Conservation (phyloP, 92 coral and sea anemone species). For the Parazoanthus darwini region DNA sequence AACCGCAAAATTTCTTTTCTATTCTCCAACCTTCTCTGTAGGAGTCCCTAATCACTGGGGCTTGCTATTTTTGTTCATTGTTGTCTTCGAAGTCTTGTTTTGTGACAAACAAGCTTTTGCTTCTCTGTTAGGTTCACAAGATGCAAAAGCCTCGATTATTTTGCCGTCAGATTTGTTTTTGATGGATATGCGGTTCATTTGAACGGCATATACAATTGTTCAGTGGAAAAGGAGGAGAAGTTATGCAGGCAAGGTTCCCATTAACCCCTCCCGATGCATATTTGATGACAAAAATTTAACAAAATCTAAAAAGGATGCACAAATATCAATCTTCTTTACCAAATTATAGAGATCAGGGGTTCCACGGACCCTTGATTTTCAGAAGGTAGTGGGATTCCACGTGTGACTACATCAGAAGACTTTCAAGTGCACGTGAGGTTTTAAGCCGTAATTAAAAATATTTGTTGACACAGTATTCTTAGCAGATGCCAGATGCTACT, state of each 20-base stretch:
- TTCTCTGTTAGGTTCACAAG: neutral
- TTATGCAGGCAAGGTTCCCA: too few relatives aligned
- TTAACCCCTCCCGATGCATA: too few relatives aligned
- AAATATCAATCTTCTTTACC: too few relatives aligned
- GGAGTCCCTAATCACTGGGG: neutral
- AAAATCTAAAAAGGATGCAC: too few relatives aligned
- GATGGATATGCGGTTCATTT: neutral
- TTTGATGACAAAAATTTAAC: too few relatives aligned
- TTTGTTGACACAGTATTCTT: neutral
- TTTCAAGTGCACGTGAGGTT: too few relatives aligned
- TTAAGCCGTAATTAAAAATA: neutral
- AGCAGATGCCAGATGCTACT: neutral
- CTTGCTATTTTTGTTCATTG: neutral
- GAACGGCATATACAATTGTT: neutral
- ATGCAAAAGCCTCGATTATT: neutral
- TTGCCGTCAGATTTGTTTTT: neutral
- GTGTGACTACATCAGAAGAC: too few relatives aligned
- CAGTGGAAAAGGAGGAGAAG: too few relatives aligned
- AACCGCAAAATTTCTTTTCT: neutral
- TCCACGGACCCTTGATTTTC: too few relatives aligned
- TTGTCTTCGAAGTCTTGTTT: neutral
- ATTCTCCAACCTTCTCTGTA: neutral
- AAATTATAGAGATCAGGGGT: too few relatives aligned
- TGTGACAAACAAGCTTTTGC: neutral
- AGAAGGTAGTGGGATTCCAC: too few relatives aligned